A percentile compares a stretch with the other conserved stretches of the same genome.
Evolutionary conservation across 1,140 invertebrate species (phyloP).

Genomic region (Hermetia illucens): DNA sequence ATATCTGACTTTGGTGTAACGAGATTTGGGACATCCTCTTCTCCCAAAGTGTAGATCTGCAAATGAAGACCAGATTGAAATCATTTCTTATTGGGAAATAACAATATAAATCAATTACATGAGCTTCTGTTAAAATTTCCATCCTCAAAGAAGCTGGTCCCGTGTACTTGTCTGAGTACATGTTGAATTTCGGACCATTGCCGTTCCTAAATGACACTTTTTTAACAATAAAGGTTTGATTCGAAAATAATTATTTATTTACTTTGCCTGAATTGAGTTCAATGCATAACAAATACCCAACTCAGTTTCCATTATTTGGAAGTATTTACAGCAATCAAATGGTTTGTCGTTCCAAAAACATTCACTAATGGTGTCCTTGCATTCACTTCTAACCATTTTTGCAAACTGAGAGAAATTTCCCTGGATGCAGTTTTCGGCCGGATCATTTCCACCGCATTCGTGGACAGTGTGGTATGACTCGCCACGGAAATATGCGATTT

Average conservation of each 20-base stretch:
- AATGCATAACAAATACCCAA: conserved; percentile 47
- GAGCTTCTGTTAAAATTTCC: conserved; percentile 37
- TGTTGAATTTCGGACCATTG: conserved; percentile 16
- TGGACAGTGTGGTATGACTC: conserved; percentile 48
- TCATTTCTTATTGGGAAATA: no score
- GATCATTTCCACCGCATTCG: conserved; percentile 36
- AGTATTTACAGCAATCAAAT: conserved; percentile 51
- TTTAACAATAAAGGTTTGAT: not conserved
- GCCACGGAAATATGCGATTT: conserved; percentile 48
- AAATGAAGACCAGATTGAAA: no score
- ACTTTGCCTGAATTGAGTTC: conserved; percentile 42
- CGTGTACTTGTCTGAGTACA: conserved; percentile 33
- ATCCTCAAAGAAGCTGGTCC: conserved; percentile 41
- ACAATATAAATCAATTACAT: conserved; percentile 24
- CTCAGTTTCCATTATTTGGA: conserved; percentile 46
- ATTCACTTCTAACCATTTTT: conserved; percentile 40
- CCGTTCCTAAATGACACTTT: conserved; percentile 10
- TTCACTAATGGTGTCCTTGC: conserved; percentile 36
- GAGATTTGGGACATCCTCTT: conserved; percentile 46
- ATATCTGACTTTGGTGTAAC: conserved; percentile 43
- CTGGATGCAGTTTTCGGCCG: conserved; percentile 35
- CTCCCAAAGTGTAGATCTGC: conserved; percentile 43
- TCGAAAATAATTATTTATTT: conserved; percentile 4
- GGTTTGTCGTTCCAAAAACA: conserved; percentile 44
- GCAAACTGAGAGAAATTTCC: conserved; percentile 41